phyloP scores from a whole-genome alignment of 53 echinoderm and acorn worm genomes.

The Echinometra lucunter region DNA sequence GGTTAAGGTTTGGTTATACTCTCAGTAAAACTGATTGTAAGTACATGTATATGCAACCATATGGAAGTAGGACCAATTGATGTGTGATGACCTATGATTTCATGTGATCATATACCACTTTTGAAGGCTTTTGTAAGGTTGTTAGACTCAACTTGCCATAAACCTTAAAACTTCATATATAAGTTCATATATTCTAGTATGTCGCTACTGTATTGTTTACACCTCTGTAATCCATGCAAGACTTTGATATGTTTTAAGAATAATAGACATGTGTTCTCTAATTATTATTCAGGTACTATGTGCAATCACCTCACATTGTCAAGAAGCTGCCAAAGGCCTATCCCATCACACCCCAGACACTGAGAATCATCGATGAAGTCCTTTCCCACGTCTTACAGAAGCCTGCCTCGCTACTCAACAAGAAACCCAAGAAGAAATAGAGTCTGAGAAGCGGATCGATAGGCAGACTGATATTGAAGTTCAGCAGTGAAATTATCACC shows the following conservation, averaged over 20 bases:
- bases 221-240: neutral
- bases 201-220: neutral
- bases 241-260: neutral
- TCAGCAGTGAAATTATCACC: conserved; percentile 86
- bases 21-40: neutral
- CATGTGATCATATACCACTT: too few species aligned
- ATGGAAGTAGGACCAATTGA: too few species aligned
- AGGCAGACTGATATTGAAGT: conserved; percentile 72
- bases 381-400: conserved; percentile 86
- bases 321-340: conserved; percentile 86
- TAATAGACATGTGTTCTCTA: neutral
- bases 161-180: neutral
- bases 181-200: neutral
- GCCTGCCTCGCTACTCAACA: conserved; percentile 70
- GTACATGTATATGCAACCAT: too few species aligned
- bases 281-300: conserved; percentile 81
- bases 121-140: neutral
- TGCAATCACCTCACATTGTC: conserved; percentile 95
- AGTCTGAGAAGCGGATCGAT: neutral
- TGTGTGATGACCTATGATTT: too few species aligned
- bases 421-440: conserved; percentile 27
- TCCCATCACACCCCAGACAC: conserved; percentile 86
- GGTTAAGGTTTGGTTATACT: neutral
- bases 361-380: conserved; percentile 92
- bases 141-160: neutral